Evolutionary conservation across 2,888 invertebrate genomes (phyloP).

Genomic region (Dromius quadrimaculatus): DNA sequence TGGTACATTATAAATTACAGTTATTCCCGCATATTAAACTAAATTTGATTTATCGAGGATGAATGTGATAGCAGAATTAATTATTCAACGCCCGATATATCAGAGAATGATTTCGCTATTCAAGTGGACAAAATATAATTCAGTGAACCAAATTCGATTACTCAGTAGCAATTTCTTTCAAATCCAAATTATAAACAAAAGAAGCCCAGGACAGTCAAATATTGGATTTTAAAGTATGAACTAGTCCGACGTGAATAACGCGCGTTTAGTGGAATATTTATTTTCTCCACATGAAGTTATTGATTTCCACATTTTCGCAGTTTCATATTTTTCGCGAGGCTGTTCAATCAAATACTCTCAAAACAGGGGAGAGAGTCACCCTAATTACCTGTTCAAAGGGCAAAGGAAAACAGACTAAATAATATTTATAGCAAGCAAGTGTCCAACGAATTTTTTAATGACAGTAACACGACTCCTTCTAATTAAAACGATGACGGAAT

Average conservation of each 20-base stretch:
- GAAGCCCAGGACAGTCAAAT: too few relatives aligned
- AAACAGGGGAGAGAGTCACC: background rate
- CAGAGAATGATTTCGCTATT: too few relatives aligned
- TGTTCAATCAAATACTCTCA: background rate
- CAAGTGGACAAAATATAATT: too few relatives aligned
- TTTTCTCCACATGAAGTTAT: background rate
- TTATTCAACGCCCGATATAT: too few relatives aligned
- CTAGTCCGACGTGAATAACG: background rate
- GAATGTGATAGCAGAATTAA: too few relatives aligned
- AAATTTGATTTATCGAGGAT: too few relatives aligned
- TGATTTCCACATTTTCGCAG: background rate
- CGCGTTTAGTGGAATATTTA: conserved; percentile 4
- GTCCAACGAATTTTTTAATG: conserved; percentile 4
- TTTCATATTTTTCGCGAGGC: background rate
- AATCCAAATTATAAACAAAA: too few relatives aligned
- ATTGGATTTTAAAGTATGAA: background rate
- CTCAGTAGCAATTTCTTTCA: too few relatives aligned
- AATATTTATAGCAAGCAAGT: background rate
- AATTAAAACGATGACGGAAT: background rate
- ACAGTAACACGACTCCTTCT: background rate
- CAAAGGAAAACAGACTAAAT: background rate
- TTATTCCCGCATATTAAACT: too few relatives aligned
- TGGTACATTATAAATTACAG: too few relatives aligned
- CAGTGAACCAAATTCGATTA: too few relatives aligned
- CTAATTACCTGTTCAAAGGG: conserved; percentile 12